These are phyloP conservation scores for Mixornis gularis DNA, from an alignment of 2,113 vertebrate species.

Conservation along the genomic window DNA sequence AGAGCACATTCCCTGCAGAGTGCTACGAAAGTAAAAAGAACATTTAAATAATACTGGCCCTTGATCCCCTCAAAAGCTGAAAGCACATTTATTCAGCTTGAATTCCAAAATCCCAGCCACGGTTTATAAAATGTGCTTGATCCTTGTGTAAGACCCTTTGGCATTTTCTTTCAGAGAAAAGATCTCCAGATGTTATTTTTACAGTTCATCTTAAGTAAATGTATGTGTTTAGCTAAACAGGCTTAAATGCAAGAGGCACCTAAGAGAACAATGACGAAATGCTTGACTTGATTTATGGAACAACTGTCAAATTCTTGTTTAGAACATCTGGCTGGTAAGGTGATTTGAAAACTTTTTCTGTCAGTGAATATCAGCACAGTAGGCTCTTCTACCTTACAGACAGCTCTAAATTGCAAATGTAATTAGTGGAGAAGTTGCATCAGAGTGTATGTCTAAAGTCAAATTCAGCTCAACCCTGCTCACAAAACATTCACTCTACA, in stretches of 20 bases:
- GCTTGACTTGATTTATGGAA: conserved; percentile 38
- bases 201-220: conserved; percentile 36
- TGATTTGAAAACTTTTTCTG: conserved; percentile 30
- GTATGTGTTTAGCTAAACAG: conserved; percentile 45
- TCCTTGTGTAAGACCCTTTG: conserved; percentile 12
- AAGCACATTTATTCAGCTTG: conserved; percentile 9
- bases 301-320: not conserved
- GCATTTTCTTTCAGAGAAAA: conserved; percentile 27
- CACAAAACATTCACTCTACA: not conserved
- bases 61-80: conserved; percentile 43
- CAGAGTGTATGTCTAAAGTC: not conserved
- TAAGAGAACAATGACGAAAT: conserved; percentile 35
- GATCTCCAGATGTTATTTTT: conserved; percentile 44
- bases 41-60: conserved; percentile 43
- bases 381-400: not conserved
- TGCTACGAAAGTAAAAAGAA: not conserved
- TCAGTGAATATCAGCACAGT: conserved; percentile 9
- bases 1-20: not conserved
- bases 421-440: not conserved
- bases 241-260: conserved; percentile 14
- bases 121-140: conserved; percentile 6
- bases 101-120: not conserved
- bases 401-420: not conserved
- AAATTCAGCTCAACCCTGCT: not conserved
- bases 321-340: conserved; percentile 42